Evolutionary conservation across 2,888 invertebrate species (phyloP).

Genomic region (Polietes domitor): DNA sequence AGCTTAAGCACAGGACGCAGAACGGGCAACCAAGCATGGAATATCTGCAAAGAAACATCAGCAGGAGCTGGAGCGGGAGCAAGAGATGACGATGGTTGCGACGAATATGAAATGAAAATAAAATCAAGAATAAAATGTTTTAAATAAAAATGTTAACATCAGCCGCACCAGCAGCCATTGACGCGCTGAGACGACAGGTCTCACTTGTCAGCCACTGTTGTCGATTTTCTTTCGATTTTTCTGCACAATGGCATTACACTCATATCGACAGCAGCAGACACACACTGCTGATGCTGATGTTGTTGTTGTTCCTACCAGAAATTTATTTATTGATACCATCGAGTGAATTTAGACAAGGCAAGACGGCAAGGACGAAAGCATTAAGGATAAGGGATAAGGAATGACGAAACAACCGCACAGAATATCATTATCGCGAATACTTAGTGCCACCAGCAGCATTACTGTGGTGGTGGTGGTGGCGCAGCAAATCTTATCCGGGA

Average conservation of each 20-base stretch:
- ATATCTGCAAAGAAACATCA: not conserved
- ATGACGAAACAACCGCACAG: not conserved
- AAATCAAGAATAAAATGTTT: conserved; percentile 36
- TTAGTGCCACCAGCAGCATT: not conserved
- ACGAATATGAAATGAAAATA: not conserved
- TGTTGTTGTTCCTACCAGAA: not conserved
- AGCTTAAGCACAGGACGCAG: not conserved
- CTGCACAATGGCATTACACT: not conserved
- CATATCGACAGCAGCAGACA: not conserved
- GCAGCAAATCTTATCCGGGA: conserved; percentile 1
- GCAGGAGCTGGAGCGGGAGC: not conserved
- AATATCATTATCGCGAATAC: not conserved
- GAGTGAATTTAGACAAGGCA: not conserved
- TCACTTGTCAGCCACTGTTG: not conserved
- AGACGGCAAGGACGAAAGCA: not conserved
- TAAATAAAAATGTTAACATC: conserved; percentile 26
- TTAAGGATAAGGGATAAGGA: not conserved
- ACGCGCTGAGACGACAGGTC: not conserved
- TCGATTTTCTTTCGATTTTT: not conserved
- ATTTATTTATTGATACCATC: conserved; percentile 28
- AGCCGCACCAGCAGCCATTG: not conserved
- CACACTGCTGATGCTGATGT: not conserved
- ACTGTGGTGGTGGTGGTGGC: not conserved
- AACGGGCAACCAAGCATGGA: not conserved
- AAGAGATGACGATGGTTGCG: too few species aligned